Evolutionary conservation across 2,888 invertebrate species (phyloP).

Genomic region (Phengaris arion): DNA sequence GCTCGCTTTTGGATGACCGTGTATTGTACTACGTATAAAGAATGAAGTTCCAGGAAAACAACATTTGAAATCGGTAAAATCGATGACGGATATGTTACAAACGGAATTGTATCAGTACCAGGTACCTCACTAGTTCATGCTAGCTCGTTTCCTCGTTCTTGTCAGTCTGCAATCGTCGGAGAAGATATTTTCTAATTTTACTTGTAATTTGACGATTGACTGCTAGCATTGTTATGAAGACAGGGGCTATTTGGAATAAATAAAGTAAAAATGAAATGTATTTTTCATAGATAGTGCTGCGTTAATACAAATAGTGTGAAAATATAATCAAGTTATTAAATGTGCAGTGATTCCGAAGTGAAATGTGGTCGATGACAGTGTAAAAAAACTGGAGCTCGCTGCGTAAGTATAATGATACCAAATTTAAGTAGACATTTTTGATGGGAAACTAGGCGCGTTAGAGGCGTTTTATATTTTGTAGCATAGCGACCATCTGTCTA

Average conservation of each 20-base stretch:
- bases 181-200: slow-evolving; percentile 44
- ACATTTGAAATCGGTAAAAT: slow-evolving; percentile 51
- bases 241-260: slow-evolving; percentile 49
- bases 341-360: slow-evolving; percentile 59
- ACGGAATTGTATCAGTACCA: too few species aligned
- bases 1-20: too few species aligned
- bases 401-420: slow-evolving; percentile 71
- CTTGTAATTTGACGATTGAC: slow-evolving; percentile 59
- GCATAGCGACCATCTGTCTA: slow-evolving; percentile 50
- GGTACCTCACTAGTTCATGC: slow-evolving; percentile 48
- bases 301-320: slow-evolving; percentile 23
- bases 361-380: slow-evolving; percentile 77
- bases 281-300: slow-evolving; percentile 45
- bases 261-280: slow-evolving; percentile 48
- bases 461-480: slow-evolving; percentile 46
- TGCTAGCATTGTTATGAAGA: slow-evolving; percentile 57
- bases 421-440: slow-evolving; percentile 44
- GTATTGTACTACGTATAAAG: too few species aligned
- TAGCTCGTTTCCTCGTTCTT: not conserved
- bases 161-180: slow-evolving; percentile 16
- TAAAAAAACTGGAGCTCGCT: slow-evolving; percentile 65
- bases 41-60: slow-evolving; percentile 36
- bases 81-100: slow-evolving; percentile 29
- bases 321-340: slow-evolving; percentile 41
- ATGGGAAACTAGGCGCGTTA: slow-evolving; percentile 33